A percentile compares a stretch with the other conserved stretches of the same genome.
These are phyloP conservation scores for Paramisgurnus dabryanus DNA, from an alignment of 2,113 vertebrate genomes.

Conservation along the genomic window DNA sequence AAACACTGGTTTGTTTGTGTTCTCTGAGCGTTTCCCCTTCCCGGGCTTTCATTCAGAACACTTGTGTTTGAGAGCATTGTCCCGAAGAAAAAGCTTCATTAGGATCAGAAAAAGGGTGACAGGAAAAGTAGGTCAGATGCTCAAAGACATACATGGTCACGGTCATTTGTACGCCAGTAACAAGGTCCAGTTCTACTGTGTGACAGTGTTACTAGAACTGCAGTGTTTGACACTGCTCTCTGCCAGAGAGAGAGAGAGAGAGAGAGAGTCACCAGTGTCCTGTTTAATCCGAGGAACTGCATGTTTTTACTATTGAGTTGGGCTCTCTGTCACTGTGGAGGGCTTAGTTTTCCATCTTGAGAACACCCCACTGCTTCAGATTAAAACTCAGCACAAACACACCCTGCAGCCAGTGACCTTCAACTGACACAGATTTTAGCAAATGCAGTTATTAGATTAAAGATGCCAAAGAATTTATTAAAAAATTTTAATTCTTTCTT, in stretches of 20 bases:
- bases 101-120: slow-evolving; percentile 47
- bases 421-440: not conserved
- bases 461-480: not conserved
- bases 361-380: slow-evolving; percentile 26
- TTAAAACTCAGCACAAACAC: slow-evolving; percentile 23
- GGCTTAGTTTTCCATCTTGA: slow-evolving; percentile 40
- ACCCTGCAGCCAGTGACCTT: not conserved
- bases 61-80: slow-evolving; percentile 42
- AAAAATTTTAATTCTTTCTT: no score
- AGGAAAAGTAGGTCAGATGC: slow-evolving; percentile 50
- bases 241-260: slow-evolving; percentile 18
- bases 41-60: slow-evolving; percentile 20
- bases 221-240: slow-evolving; percentile 33
- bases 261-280: slow-evolving; percentile 15
- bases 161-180: slow-evolving; percentile 26
- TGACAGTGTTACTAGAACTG: slow-evolving; percentile 38
- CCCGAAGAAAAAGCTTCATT: slow-evolving; percentile 48
- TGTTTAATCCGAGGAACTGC: slow-evolving; percentile 37
- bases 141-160: slow-evolving; percentile 33
- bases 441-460: not conserved
- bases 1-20: slow-evolving; percentile 15
- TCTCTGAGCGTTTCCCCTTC: slow-evolving; percentile 16
- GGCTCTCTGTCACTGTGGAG: slow-evolving; percentile 7
- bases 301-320: slow-evolving; percentile 28
- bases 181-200: slow-evolving; percentile 43